These are phyloP conservation scores for Brachylomia viminalis DNA, from an alignment of 2,888 invertebrate species.

Conservation along the genomic window DNA sequence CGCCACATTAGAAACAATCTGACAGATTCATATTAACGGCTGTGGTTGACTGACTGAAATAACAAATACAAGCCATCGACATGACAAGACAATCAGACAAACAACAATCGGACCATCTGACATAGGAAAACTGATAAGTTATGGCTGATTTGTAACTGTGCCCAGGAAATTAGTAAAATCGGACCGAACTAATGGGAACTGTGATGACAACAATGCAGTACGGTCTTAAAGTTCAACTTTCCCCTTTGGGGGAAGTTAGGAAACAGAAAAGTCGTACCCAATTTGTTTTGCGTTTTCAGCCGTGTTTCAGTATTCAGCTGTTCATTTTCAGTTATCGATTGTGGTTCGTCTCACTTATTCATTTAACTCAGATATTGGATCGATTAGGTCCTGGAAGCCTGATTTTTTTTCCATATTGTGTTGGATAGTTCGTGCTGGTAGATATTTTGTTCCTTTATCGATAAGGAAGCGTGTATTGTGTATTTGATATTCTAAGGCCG, in stretches of 20 bases:
- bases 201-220: conserved; percentile 3
- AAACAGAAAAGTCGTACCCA: conserved; percentile 2
- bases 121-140: no score
- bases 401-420: background rate
- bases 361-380: background rate
- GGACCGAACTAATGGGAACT: background rate
- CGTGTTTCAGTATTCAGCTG: background rate
- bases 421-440: background rate
- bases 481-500: background rate
- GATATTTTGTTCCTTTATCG: background rate
- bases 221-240: conserved; percentile 11
- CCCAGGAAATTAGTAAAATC: no score
- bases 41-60: no score
- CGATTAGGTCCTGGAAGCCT: background rate
- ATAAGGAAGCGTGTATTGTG: no score
- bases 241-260: conserved; percentile 10
- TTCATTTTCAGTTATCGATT: conserved; percentile 3
- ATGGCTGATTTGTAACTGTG: no score
- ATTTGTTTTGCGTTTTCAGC: conserved; percentile 13
- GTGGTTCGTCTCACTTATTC: background rate
- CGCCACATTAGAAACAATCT: no score
- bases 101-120: no score
- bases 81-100: no score
- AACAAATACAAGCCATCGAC: no score
- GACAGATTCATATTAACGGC: no score